Base-by-base conservation (phyloP, 1,140 invertebrate species). In the Cydia strobilella region DNA sequence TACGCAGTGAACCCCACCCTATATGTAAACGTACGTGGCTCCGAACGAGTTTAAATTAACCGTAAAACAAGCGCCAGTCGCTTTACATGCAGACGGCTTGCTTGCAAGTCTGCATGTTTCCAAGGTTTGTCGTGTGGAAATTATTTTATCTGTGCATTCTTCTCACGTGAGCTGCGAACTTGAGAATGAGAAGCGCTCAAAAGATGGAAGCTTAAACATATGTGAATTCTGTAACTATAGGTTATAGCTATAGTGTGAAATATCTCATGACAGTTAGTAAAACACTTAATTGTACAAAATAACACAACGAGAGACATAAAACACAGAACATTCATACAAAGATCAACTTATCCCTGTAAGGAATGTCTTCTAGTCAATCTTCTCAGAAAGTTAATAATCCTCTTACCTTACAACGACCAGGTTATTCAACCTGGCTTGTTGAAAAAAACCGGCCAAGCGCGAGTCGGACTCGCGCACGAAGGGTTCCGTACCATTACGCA, bases 31-130 rank as follows among this genome's bases (percentile, higher is more conserved):
- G 65, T 69, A 69, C 65, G 65, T 69, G 65, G 35, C n/a, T 69
- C 10, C 20, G n/a, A 42, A 69, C 27, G 35, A 69, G 27, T 69
- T 69, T 69, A 69, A 69, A 69, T 69, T 69, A 69, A 69, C 65
- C 65, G 65, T 69, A 35, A 69, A 35, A 35, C 65, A 59, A 59
- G 54, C 54, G 6, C 15, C 48, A 51, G 48, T 7, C 48, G 54
- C n/a, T 59, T 59, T 39, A 39, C 65, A 69, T 69, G 65, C 65
- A 69, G 65, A 35, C 65, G 31, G 65, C 65, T 66, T 66, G 59
- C 25, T 66, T 69, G 27, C 31, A 1, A 69, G n/a, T 18, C 31
- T 69, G 65, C 65, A 69, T 35, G 27, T 20, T 39, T 31, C 15
- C 3, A 20, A 15, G 1, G 7, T n/a, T 2, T 35, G 15, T 69